Conservation (phyloP, 2,113 vertebrate genomes). For the Chionomys nivalis region DNA sequence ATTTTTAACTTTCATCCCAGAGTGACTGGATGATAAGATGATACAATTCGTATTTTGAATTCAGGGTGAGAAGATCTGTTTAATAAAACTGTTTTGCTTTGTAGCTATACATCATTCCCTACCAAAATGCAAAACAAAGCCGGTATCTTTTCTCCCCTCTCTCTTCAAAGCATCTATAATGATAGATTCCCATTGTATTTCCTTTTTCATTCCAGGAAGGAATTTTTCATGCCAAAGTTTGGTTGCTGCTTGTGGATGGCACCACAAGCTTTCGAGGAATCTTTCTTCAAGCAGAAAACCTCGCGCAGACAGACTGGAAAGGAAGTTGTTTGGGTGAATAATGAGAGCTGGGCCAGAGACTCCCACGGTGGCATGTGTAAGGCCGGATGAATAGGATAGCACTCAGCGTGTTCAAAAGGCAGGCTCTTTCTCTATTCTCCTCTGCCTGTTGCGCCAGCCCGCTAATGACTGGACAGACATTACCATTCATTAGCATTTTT, state of each 20-base stretch:
- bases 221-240: constrained; percentile 87
- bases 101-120: constrained; percentile 87
- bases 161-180: constrained; percentile 82
- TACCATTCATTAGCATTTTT: constrained; percentile 74
- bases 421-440: constrained; percentile 63
- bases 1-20: constrained; percentile 88
- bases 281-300: constrained; percentile 80
- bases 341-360: constrained; percentile 17
- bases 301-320: constrained; percentile 67
- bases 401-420: constrained; percentile 63
- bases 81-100: constrained; percentile 89
- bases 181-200: constrained; percentile 85
- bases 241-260: constrained; percentile 79
- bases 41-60: constrained; percentile 87
- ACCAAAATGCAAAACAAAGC: constrained; percentile 88
- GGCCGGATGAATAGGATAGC: constrained; percentile 50
- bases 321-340: constrained; percentile 71
- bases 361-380: constrained; percentile 47
- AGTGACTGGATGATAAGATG: constrained; percentile 88
- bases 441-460: constrained; percentile 47
- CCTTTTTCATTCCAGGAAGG: constrained; percentile 75
- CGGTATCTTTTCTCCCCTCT: constrained; percentile 42
- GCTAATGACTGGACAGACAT: constrained; percentile 61
- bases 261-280: constrained; percentile 77
- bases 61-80: constrained; percentile 86